Conservation (phyloP, 2,888 invertebrate genomes). For the Drosophila hamatofila region DNA sequence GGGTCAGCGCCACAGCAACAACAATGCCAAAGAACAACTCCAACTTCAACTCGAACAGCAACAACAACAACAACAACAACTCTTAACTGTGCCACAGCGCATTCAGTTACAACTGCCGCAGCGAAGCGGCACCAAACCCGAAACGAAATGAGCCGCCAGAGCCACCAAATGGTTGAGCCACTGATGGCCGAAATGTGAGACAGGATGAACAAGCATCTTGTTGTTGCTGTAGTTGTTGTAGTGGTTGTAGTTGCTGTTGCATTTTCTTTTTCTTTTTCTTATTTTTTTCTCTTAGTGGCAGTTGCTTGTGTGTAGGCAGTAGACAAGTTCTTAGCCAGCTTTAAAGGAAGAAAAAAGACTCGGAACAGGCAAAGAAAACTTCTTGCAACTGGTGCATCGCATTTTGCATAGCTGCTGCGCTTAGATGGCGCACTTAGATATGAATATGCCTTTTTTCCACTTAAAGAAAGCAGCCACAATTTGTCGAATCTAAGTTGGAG, state of each 20-base stretch:
- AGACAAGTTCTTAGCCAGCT: constrained; percentile 40
- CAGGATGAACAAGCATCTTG: constrained; percentile 42
- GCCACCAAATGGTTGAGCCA: constrained; percentile 49
- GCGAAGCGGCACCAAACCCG: constrained; percentile 68
- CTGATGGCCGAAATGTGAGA: constrained; percentile 51
- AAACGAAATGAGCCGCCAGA: constrained; percentile 38
- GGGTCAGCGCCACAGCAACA: constrained; percentile 46
- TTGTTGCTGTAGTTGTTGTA: constrained; percentile 3
- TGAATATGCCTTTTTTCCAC: not conserved
- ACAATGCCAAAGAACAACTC: constrained; percentile 17
- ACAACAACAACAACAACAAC: constrained; percentile 20
- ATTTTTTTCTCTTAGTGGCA: constrained; percentile 5
- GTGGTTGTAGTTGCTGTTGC: constrained; percentile 6
- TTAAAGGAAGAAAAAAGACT: constrained; percentile 4
- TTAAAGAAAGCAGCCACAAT: constrained; percentile 13
- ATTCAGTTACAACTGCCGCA: constrained; percentile 61
- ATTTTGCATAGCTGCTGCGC: constrained; percentile 23
- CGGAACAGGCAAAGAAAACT: constrained; percentile 13
- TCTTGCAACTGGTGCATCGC: constrained; percentile 26
- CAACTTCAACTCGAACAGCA: constrained; percentile 19
- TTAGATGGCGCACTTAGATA: constrained; percentile 15
- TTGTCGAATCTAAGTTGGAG: not conserved
- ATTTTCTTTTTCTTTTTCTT: constrained; percentile 12
- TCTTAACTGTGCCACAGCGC: constrained; percentile 60
- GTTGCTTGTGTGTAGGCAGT: constrained; percentile 31